Conservation (phyloP, 30 jellyfish, hydroid and myxozoan genomes). For the Catostylus mosaicus region DNA sequence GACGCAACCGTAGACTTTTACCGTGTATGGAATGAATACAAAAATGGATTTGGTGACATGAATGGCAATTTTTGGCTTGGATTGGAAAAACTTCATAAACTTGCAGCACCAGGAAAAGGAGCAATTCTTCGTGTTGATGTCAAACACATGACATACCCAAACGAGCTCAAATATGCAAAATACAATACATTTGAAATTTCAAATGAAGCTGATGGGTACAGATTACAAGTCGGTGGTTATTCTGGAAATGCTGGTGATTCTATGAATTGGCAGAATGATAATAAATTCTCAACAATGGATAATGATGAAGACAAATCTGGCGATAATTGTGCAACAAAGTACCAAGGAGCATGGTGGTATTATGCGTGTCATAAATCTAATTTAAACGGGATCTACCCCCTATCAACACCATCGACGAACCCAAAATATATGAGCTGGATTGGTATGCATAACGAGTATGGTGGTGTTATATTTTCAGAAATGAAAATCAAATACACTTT, state of each 20-base stretch:
- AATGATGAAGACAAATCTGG: conserved; percentile 6
- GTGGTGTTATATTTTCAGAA: conserved; percentile 17
- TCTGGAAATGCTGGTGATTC: conserved; percentile 51
- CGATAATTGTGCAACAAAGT: conserved; percentile 23
- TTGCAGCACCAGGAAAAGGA: conserved; percentile 11
- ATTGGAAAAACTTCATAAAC: conserved; percentile 20
- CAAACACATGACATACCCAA: conserved; percentile 1
- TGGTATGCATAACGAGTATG: not conserved
- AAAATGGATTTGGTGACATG: conserved; percentile 32
- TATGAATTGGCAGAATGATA: not conserved
- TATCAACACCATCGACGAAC: not conserved
- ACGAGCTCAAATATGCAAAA: conserved; percentile 26
- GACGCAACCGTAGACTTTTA: conserved; percentile 16
- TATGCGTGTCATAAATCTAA: conserved; percentile 18
- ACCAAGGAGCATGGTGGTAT: conserved; percentile 64
- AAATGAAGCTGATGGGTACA: conserved; percentile 33
- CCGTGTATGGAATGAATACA: conserved; percentile 47
- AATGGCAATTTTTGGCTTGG: conserved; percentile 39
- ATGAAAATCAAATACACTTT: conserved; percentile 17
- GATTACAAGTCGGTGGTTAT: conserved; percentile 20
- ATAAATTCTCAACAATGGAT: conserved; percentile 40
- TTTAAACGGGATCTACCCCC: conserved; percentile 23
- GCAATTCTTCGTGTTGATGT: conserved; percentile 31
- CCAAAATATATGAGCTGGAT: conserved; percentile 17
- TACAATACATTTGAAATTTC: conserved; percentile 25